Evolutionary conservation across 2,888 invertebrate genomes (phyloP), one percentile per base, ranked within the genome.

Genomic region (Epistrophe grossulariae): DNA sequence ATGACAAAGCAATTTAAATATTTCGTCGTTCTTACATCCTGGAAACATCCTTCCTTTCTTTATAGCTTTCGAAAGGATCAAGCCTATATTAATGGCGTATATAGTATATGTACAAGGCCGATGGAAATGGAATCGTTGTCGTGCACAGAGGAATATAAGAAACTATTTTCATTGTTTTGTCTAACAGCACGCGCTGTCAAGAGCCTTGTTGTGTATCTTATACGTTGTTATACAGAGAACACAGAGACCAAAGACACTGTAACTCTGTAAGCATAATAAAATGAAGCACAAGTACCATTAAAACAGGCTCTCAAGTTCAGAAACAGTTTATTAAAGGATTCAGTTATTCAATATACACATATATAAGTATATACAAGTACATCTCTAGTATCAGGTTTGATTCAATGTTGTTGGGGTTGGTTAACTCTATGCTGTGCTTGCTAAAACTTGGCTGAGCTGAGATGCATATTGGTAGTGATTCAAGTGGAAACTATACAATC

Each of bases 381-480:
- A 10, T 50, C 19, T 17, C 17, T 17, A 48, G 48, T 17, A 48
- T 17, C 2, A 45, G 2, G 50, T 5, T 50, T 11, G 10, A 50
- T 0, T 19, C 19, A 1, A 24, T 24, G 24, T 24, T 45, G 7
- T 28, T 9, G 13, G 24, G 19, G 9, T 45, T 19, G 5, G 9
- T 24, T 13, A 2, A 4, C 24, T 43, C 4, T 43, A 19, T n/a
- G 43, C 43, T 64, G 45, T 45, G 28, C 31, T 48, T 77, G 50
- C 19, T 64, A 28, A 68, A 31, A 40, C 31, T 59, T 5, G 10
- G 35, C 60, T 68, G 72, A 24, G 24, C 24, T 68, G 76, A 45
- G 70, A 62, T 77, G 81, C 81, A 85, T 78, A 85, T 81, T 85
- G 85, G 81, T 78, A 78, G 0, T n/a, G 55, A 64, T 81, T 81